A percentile compares a stretch with the other conserved stretches of the same genome.
phyloP scores from a whole-genome alignment of 2,113 vertebrate species.

The Artemisiospiza belli region DNA sequence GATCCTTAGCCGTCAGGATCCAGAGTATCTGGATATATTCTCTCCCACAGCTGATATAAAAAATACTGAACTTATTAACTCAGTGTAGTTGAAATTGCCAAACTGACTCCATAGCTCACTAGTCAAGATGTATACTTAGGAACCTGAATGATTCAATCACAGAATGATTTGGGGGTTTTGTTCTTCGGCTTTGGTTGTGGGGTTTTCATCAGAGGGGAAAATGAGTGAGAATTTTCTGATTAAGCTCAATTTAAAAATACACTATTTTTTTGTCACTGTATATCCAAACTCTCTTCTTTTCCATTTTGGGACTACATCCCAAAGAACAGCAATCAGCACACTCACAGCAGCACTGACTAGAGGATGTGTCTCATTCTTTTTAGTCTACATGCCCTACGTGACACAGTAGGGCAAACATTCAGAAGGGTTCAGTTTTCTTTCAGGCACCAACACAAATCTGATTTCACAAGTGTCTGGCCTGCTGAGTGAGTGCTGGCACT shows the following conservation, averaged over 20 bases:
- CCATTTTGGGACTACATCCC: not conserved
- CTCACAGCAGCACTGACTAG: not conserved
- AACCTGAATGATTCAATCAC: not conserved
- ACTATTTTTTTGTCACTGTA: not conserved
- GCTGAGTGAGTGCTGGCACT: not conserved
- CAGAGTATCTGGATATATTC: not conserved
- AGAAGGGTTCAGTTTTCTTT: not conserved
- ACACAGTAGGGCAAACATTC: not conserved
- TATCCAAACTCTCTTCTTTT: not conserved
- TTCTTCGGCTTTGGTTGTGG: not conserved
- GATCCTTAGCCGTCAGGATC: not conserved
- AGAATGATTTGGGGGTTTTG: not conserved
- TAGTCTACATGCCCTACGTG: fast-evolving
- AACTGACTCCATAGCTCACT: not conserved
- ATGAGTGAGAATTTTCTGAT: not conserved
- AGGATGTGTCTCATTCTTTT: not conserved
- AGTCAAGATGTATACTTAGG: not conserved
- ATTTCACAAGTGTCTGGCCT: not conserved
- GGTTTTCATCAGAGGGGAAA: not conserved
- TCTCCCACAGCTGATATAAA: not conserved
- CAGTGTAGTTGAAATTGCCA: not conserved
- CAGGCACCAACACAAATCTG: not conserved
- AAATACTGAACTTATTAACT: not conserved
- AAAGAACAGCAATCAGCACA: not conserved
- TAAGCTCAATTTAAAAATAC: not conserved